phyloP scores from a whole-genome alignment of 2,797 vertebrate species.

The Coccyzus lansbergi region DNA sequence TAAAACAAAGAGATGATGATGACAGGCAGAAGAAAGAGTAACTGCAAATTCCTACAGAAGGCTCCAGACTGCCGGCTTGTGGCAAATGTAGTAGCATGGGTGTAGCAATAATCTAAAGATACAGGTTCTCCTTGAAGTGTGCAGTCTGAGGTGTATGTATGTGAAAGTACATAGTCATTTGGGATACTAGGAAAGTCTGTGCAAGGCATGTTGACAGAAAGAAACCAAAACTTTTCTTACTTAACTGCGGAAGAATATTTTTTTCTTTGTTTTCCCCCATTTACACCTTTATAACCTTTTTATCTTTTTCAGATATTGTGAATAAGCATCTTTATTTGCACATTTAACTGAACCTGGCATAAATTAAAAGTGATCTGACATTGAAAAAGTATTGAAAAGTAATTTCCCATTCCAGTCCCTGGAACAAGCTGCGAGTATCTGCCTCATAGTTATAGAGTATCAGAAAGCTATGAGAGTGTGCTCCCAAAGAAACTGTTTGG shows the following conservation, averaged over 20 bases:
- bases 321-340: constrained; percentile 5
- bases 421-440: background rate
- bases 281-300: background rate
- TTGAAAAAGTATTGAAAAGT: background rate
- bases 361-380: background rate
- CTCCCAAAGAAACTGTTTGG: background rate
- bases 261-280: background rate
- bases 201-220: background rate
- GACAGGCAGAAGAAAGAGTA: background rate
- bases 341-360: background rate
- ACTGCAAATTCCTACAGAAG: background rate
- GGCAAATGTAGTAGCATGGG: background rate
- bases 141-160: background rate
- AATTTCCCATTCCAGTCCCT: background rate
- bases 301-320: background rate
- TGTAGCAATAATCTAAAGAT: background rate
- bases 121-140: background rate
- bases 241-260: background rate
- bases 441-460: background rate
- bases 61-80: constrained; percentile 44
- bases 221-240: background rate
- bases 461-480: background rate
- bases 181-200: background rate
- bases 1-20: background rate
- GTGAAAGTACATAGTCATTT: background rate